Percentiles rank a stretch among this genome's conserved stretches.
Conservation (phyloP, 64 coral and sea anemone genomes). For the Stichodactyla mertensii region DNA sequence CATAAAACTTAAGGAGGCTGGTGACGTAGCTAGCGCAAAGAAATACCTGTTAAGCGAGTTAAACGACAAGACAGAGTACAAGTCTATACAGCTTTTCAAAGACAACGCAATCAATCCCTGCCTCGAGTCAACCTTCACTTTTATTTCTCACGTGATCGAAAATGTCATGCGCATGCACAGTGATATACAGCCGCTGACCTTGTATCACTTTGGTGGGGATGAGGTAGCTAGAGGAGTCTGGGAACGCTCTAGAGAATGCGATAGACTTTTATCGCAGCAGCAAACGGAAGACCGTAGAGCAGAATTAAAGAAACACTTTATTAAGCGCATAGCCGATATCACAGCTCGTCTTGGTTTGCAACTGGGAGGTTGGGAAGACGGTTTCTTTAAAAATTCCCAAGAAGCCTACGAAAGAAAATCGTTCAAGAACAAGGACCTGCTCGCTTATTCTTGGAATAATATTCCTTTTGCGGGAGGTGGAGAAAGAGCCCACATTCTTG, state of each 20-base stretch:
- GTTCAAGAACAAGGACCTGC: slow-evolving; percentile 63
- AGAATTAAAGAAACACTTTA: slow-evolving; percentile 29
- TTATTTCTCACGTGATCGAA: slow-evolving; percentile 34
- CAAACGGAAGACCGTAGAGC: background rate
- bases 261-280: background rate
- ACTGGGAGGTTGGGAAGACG: slow-evolving; percentile 39
- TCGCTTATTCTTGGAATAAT: slow-evolving; percentile 82
- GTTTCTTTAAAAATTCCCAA: background rate
- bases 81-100: slow-evolving; percentile 39
- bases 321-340: background rate
- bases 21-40: background rate
- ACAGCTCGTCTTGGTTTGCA: background rate
- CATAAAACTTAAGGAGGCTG: slow-evolving; percentile 19
- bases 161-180: slow-evolving; percentile 41
- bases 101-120: slow-evolving; percentile 71
- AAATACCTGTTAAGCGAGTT: slow-evolving; percentile 35
- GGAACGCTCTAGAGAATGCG: slow-evolving; percentile 18
- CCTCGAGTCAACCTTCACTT: slow-evolving; percentile 56
- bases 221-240: slow-evolving; percentile 31
- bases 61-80: slow-evolving; percentile 34
- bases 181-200: slow-evolving; percentile 36
- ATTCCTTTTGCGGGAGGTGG: slow-evolving; percentile 67
- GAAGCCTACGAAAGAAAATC: slow-evolving; percentile 52
- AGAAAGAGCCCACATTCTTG: slow-evolving; percentile 69
- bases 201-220: slow-evolving; percentile 72